phyloP scores from a whole-genome alignment of 2,113 vertebrate genomes.

The Asarcornis scutulata region DNA sequence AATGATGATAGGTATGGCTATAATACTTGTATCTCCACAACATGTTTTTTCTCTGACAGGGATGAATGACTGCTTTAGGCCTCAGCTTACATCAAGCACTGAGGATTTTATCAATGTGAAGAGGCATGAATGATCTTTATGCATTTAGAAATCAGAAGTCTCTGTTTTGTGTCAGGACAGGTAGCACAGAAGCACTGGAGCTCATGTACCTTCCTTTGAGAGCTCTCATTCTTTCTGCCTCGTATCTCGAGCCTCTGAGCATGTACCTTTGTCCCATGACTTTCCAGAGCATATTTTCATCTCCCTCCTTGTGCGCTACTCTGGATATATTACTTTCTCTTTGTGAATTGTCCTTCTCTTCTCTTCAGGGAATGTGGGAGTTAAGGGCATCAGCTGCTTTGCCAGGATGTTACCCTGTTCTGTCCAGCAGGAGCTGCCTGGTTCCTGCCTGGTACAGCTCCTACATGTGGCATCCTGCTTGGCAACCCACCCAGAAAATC shows the following conservation, averaged over 20 bases:
- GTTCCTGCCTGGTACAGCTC: not conserved
- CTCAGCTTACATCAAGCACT: not conserved
- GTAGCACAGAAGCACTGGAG: fast-evolving
- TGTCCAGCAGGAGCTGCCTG: not conserved
- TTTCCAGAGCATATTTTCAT: fast-evolving
- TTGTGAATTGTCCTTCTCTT: not conserved
- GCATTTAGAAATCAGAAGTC: not conserved
- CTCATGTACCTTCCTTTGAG: not conserved
- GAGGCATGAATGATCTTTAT: not conserved
- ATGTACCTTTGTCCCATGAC: not conserved
- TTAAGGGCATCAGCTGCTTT: not conserved
- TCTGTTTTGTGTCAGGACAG: not conserved
- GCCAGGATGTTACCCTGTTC: not conserved
- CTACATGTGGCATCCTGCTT: fast-evolving
- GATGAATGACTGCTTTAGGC: not conserved
- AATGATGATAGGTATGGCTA: not conserved
- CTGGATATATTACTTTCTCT: not conserved
- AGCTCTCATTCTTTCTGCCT: not conserved
- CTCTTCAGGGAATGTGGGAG: not conserved
- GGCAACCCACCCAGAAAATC: not conserved
- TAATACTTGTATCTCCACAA: not conserved
- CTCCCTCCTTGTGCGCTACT: not conserved
- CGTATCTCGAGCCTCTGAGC: not conserved
- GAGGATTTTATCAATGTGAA: not conserved
- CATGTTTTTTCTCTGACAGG: not conserved